Conservation (phyloP, 2,888 invertebrate species). For the Lepidonotus clava region DNA sequence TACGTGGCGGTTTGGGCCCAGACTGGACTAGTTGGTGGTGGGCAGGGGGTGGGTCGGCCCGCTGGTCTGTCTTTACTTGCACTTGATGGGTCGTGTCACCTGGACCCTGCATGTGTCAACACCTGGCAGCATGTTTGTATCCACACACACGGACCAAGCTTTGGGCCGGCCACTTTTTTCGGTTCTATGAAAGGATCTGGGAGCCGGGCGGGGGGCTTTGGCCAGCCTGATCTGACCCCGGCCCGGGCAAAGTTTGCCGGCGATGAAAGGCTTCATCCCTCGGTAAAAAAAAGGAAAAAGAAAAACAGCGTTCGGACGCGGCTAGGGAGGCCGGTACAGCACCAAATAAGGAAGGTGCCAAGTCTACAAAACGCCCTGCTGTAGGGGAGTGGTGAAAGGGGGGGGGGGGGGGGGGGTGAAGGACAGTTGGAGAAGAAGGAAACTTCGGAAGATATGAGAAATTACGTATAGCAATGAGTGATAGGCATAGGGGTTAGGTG, state of each 20-base stretch:
- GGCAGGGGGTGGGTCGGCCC: neutral
- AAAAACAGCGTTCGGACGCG: neutral
- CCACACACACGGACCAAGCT: conserved; percentile 14
- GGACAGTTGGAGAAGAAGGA: neutral
- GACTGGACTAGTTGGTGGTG: conserved; percentile 18
- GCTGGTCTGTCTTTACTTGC: conserved; percentile 47
- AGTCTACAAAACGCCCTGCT: neutral
- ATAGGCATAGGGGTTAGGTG: neutral
- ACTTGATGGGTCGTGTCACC: conserved; percentile 47
- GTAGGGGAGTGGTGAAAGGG: neutral
- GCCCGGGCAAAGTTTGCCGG: neutral
- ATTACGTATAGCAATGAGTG: neutral
- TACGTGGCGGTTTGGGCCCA: conserved; percentile 8
- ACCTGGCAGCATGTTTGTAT: conserved; percentile 51
- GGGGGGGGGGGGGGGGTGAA: neutral
- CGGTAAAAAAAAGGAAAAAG: too few relatives aligned
- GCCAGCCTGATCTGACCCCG: conserved; percentile 36
- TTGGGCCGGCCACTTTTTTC: neutral
- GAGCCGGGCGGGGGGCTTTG: neutral
- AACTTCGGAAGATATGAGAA: neutral
- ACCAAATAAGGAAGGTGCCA: neutral
- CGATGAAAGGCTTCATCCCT: neutral
- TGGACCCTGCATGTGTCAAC: conserved; percentile 45
- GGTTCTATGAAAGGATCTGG: neutral
- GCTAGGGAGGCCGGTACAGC: neutral